Evolutionary conservation across 2,113 vertebrate genomes (phyloP).

Genomic region (Oostethus manadensis): DNA sequence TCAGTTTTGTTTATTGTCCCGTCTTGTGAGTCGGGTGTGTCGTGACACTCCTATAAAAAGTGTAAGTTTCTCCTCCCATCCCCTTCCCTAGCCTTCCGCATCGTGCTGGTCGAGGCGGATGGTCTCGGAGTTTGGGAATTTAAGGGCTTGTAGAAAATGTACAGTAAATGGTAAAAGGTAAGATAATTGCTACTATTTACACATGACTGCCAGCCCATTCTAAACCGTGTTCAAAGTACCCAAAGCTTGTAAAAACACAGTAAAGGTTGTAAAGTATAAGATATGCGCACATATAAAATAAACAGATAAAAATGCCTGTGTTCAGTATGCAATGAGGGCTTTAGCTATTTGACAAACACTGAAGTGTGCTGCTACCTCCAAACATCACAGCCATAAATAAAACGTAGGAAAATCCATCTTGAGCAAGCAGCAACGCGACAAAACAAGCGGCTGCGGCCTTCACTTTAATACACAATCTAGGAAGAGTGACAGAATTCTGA

Average conservation of each 20-base stretch:
- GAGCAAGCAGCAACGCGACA: slow-evolving; percentile 48
- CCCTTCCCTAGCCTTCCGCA: no score
- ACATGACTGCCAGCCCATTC: no score
- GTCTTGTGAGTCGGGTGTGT: no score
- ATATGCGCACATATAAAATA: background rate
- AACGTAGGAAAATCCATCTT: slow-evolving; percentile 44
- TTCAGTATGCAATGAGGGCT: slow-evolving; percentile 2
- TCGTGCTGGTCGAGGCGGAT: no score
- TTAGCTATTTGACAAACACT: slow-evolving; percentile 9
- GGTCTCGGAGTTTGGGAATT: no score
- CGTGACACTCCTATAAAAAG: no score
- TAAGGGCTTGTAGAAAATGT: no score
- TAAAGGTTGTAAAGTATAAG: background rate
- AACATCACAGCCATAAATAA: slow-evolving; percentile 39
- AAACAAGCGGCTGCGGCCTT: slow-evolving; percentile 47
- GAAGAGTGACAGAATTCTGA: slow-evolving; percentile 52
- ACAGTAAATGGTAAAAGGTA: no score
- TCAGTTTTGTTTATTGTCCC: no score
- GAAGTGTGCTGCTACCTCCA: slow-evolving; percentile 8
- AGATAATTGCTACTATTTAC: no score
- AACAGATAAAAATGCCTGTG: slow-evolving; percentile 1
- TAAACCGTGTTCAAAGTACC: background rate
- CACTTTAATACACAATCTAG: slow-evolving; percentile 42
- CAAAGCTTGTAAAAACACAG: background rate
- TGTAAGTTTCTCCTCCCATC: no score